phyloP scores from a whole-genome alignment of 2,797 vertebrate species.

The Megalops cyprinoides region DNA sequence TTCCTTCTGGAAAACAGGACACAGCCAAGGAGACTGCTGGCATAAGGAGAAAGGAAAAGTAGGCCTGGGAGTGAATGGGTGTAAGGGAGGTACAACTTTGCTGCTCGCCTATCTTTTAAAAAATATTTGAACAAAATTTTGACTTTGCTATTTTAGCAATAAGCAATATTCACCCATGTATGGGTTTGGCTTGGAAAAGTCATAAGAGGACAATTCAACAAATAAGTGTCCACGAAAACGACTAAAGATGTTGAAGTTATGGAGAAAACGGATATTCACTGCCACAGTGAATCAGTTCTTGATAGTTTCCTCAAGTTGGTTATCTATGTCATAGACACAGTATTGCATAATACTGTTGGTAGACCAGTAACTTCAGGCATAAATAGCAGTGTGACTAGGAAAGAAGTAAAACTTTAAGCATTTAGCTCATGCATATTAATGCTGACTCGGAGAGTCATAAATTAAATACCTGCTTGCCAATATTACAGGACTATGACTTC shows the following conservation, averaged over 20 bases:
- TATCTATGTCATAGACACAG: background rate
- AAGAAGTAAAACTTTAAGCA: background rate
- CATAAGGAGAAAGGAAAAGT: conserved; percentile 44
- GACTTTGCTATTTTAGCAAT: too few species aligned
- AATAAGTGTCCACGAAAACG: background rate
- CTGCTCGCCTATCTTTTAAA: background rate
- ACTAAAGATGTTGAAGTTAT: too few species aligned
- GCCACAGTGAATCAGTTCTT: background rate
- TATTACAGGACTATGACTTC: conserved; percentile 39
- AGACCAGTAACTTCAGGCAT: background rate
- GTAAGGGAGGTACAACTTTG: background rate
- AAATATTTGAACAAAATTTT: background rate
- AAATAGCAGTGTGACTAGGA: background rate
- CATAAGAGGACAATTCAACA: background rate
- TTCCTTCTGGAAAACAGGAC: conserved; percentile 72
- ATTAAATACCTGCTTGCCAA: conserved; percentile 24
- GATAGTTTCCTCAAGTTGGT: background rate
- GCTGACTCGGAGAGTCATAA: conserved; percentile 25
- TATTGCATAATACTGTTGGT: background rate
- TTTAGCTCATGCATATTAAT: conserved; percentile 39
- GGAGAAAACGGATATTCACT: background rate
- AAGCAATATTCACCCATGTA: background rate
- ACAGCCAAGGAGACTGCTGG: conserved; percentile 62
- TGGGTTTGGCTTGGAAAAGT: background rate
- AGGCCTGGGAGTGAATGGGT: conserved; percentile 43